Evolutionary conservation across 2,113 vertebrate genomes (phyloP), one percentile per base, ranked within the genome.

Genomic region (Eurystomus gularis): DNA sequence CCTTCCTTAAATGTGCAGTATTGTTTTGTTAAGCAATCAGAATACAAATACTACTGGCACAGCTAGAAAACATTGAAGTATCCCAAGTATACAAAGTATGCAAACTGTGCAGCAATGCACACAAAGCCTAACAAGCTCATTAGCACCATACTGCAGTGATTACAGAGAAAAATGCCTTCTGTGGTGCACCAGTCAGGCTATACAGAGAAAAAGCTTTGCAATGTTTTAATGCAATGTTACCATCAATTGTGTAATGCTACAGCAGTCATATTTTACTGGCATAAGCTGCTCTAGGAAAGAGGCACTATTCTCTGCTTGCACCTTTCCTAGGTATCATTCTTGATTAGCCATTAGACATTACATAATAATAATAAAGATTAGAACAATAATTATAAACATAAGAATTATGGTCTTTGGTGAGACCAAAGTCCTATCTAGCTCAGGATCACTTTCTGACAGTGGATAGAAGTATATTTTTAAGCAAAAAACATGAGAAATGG

Each of bases 71-170:
- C 68, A 92, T 18, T 71, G 62, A 93, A 92, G 64, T 73, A 51
- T 57, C 72, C 90, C 79, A 73, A 96, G 87, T 55, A 92, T 79
- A 96, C 71, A 54, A 95, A 93, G 81, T 84, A 89, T 89, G 73
- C 78, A 95, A 95, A 90, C 90, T 90, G 86, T 89, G 93, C 86
- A 87, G 89, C 68, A 95, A 91, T 94, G 91, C 66, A 93, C 91
- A 96, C 89, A 96, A 96, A 96, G 79, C 82, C 94, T 95, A 95
- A 95, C 92, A 90, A 97, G 94, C 76, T 95, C 92, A 86, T 96
- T 96, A 97, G 88, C 46, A 88, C 85, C 82, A 77, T 23, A 88
- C 82, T 83, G 90, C 92, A 96, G 79, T 93, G 90, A 96, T 96
- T 96, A 93, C 68, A 90, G 82, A 94, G 71, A 48, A 83, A 88